Evolutionary conservation across 2,888 invertebrate genomes (phyloP), one percentile per base, ranked within the genome.

Genomic region (Philopedon plagiatum): DNA sequence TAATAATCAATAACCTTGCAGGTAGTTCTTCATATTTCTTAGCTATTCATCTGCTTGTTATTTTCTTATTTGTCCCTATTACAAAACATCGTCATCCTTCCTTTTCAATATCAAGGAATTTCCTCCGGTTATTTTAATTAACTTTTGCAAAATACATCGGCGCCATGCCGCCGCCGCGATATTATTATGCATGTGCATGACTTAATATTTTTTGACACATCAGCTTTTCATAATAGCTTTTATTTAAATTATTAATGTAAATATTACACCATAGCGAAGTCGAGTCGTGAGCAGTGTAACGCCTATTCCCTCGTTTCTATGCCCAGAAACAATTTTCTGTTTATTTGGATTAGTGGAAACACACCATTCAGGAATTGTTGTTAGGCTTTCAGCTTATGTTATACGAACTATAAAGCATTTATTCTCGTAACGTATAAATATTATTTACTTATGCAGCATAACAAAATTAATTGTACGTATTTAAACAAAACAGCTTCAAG

Each of bases 191-290:
- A 54, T 65, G 65, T 44, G 57, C 65, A 65, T 65, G 65, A 56
- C 44, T 65, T 65, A 57, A 41, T 56, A 44, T 65, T 65, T 65
- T 56, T 65, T 65, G 39, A 65, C 65, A 65, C 57, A 65, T 56
- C 65, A 65, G 57, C 54, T 65, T 65, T 65, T 65, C 65, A 65
- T 65, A 57, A 44, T 57, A 57, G 21, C 19, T 37, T 65, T 65
- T 65, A 65, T 65, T 65, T 65, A 65, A 65, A 65, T 65, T 65
- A 57, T 44, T 65, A 65, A 57, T 29, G 65, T 65, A 65, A 65
- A 65, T 65, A 65, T 65, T 65, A 57, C 57, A 29, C 46, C 65
- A 54, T 32, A 15, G 44, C 32, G 29, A 32, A 44, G 65, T 65
- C 41, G 44, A 57, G 65, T 57, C 61, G 46, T 61, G 46, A 61